Evolutionary conservation across 2,888 invertebrate species (phyloP).

Genomic region (Agrilus mali): DNA sequence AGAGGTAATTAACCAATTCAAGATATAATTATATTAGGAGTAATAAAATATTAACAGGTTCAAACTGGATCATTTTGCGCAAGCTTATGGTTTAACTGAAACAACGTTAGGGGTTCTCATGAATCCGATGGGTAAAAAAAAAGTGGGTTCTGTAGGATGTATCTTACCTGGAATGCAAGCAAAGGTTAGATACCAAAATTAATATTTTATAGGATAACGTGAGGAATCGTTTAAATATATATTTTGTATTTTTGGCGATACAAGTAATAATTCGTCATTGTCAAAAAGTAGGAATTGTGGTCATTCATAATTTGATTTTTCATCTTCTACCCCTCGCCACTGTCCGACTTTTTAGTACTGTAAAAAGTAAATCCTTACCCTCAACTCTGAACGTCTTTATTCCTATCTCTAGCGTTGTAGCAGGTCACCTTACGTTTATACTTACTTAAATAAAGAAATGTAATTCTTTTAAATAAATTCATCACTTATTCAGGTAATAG

Average conservation of each 20-base stretch:
- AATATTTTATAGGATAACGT: background rate
- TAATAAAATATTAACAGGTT: slow-evolving; percentile 16
- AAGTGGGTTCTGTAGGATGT: slow-evolving; percentile 54
- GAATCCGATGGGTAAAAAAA: slow-evolving; percentile 29
- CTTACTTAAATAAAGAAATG: no score
- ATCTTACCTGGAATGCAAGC: slow-evolving; percentile 53
- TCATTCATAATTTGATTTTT: no score
- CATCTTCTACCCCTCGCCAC: no score
- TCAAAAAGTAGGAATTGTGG: no score
- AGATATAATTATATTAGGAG: background rate
- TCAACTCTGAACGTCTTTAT: no score
- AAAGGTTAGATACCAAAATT: slow-evolving; percentile 35
- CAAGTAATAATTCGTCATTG: no score
- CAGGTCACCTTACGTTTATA: no score
- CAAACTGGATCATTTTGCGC: slow-evolving; percentile 43
- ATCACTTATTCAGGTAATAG: slow-evolving; percentile 32
- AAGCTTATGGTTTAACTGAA: slow-evolving; percentile 75
- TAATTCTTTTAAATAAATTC: background rate
- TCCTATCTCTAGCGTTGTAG: no score
- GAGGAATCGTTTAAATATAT: background rate
- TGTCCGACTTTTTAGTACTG: no score
- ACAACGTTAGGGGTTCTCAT: slow-evolving; percentile 47
- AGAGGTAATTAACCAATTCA: slow-evolving; percentile 31
- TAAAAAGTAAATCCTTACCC: no score
- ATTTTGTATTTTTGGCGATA: no score